These are phyloP conservation scores for Coptotermes formosanus DNA, from an alignment of 1,140 invertebrate genomes.

Conservation along the genomic window DNA sequence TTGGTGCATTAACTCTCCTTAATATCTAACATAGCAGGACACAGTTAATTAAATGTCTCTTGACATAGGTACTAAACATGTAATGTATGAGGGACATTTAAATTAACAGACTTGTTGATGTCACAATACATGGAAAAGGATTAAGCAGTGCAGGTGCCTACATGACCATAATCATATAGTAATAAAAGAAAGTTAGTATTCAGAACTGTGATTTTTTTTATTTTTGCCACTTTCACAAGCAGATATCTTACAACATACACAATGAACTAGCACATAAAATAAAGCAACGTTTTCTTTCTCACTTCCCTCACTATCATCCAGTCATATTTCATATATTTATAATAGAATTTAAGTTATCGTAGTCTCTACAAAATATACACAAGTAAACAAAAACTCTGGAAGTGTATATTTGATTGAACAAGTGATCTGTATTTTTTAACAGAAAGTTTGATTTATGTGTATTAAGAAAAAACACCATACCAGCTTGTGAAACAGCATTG, in stretches of 20 bases:
- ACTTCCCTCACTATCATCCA: background rate
- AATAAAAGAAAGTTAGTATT: background rate
- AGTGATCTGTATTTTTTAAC: background rate
- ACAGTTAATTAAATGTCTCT: too few species aligned
- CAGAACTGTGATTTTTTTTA: background rate
- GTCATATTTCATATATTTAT: background rate
- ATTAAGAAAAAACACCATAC: background rate
- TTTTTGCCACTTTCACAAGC: background rate
- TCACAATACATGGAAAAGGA: too few species aligned
- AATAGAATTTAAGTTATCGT: background rate
- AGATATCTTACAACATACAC: background rate
- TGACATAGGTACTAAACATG: too few species aligned
- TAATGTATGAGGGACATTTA: too few species aligned
- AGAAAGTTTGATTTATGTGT: background rate
- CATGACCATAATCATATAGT: background rate
- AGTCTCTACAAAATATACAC: background rate
- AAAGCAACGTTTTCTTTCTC: background rate
- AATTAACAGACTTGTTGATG: too few species aligned
- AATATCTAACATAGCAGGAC: too few species aligned
- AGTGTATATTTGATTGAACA: background rate
- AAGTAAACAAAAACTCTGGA: background rate
- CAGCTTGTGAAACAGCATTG: background rate
- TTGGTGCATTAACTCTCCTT: too few species aligned
- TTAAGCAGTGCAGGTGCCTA: too few species aligned
- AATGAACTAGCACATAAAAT: slow-evolving; percentile 2